Evolutionary conservation across 2,797 vertebrate genomes (phyloP).

Genomic region (Oceanodroma leucorhoa): DNA sequence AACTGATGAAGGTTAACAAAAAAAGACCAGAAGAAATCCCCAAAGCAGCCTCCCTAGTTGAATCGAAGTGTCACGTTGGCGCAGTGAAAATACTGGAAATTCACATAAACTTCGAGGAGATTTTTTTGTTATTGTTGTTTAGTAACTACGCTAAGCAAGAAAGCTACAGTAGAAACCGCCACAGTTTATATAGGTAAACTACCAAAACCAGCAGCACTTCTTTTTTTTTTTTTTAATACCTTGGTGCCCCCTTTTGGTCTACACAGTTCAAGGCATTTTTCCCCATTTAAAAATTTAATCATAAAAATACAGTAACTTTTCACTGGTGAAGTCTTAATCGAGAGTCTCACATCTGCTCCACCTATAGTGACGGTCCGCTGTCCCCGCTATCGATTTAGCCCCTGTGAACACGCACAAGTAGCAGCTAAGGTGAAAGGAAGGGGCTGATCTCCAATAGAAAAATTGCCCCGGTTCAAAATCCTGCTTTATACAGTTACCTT

Average conservation of each 20-base stretch:
- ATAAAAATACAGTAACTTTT: constrained; percentile 66
- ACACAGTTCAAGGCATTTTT: constrained; percentile 66
- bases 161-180: not conserved
- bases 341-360: constrained; percentile 45
- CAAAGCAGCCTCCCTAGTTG: not conserved
- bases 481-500: constrained; percentile 39
- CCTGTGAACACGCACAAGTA: constrained; percentile 33
- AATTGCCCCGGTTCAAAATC: not conserved
- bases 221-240: constrained; percentile 67
- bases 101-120: not conserved
- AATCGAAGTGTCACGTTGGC: not conserved
- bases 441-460: constrained; percentile 24
- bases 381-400: constrained; percentile 50
- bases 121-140: not conserved
- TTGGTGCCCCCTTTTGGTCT: constrained; percentile 96
- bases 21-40: not conserved
- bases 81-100: not conserved
- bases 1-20: not conserved
- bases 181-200: constrained; percentile 3
- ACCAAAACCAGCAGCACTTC: constrained; percentile 1
- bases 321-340: constrained; percentile 62
- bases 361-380: constrained; percentile 1
- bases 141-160: not conserved
- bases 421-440: constrained; percentile 50
- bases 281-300: constrained; percentile 14